A percentile compares a stretch with the other conserved stretches of the same genome.
Conservation (phyloP, 2,113 vertebrate species). For the Sitta europaea region DNA sequence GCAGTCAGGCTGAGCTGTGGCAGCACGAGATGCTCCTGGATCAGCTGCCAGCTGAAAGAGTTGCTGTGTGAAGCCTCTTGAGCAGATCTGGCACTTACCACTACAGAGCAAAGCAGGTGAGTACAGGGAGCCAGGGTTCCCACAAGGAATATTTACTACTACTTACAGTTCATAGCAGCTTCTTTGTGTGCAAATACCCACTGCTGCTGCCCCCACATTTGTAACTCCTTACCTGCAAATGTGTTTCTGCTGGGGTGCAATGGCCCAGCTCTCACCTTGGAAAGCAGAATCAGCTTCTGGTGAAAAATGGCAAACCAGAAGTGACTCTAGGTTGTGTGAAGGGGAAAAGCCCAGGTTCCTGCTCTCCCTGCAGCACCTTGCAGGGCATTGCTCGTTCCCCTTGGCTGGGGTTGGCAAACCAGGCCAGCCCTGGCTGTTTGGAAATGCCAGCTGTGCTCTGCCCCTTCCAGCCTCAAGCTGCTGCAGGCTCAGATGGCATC, state of each 20-base stretch:
- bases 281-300: background rate
- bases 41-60: background rate
- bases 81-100: background rate
- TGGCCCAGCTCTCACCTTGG: background rate
- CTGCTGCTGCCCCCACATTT: accelerated
- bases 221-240: background rate
- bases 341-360: background rate
- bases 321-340: background rate
- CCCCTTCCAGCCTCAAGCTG: background rate
- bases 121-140: background rate
- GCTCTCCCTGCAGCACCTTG: accelerated
- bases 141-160: accelerated
- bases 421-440: background rate
- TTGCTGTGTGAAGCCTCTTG: background rate
- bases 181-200: accelerated
- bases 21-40: background rate
- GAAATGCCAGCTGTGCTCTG: background rate
- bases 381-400: background rate
- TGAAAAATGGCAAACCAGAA: background rate
- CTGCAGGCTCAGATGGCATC: background rate
- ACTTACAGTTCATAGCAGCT: background rate
- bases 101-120: background rate
- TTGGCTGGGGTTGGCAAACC: background rate
- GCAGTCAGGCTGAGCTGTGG: accelerated
- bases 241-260: background rate